Evolutionary conservation across 1,140 invertebrate species (phyloP).

Genomic region (Dendrolimus punctatus): DNA sequence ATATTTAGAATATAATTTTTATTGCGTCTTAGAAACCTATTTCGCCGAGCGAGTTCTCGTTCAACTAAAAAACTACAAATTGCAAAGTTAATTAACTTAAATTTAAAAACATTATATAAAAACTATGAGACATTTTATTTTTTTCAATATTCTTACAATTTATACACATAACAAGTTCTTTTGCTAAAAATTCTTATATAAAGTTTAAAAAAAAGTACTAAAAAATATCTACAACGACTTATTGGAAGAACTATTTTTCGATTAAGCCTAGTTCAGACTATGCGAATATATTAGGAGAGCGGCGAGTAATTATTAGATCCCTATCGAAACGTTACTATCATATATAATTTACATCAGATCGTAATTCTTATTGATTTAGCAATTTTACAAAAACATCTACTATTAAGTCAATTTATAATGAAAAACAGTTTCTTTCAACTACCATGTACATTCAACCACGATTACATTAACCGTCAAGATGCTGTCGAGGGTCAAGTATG

Average conservation of each 20-base stretch:
- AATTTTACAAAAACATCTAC: too few species aligned
- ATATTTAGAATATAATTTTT: slow-evolving; percentile 60
- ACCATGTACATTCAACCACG: too few species aligned
- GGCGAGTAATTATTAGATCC: too few species aligned
- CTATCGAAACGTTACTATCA: too few species aligned
- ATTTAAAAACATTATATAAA: slow-evolving; percentile 12
- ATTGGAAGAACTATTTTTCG: slow-evolving; percentile 45
- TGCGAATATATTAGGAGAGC: too few species aligned
- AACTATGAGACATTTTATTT: slow-evolving; percentile 60
- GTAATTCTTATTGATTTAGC: too few species aligned
- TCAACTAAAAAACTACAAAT: slow-evolving; percentile 38
- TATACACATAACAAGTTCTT: slow-evolving; percentile 50
- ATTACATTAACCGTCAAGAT: too few species aligned
- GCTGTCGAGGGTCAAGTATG: too few species aligned
- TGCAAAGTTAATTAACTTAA: slow-evolving; percentile 22
- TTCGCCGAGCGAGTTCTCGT: slow-evolving; percentile 54
- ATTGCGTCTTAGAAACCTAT: slow-evolving; percentile 63
- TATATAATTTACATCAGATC: too few species aligned
- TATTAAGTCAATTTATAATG: too few species aligned
- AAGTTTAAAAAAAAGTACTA: slow-evolving; percentile 34
- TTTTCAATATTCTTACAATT: slow-evolving; percentile 51
- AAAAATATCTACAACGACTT: slow-evolving; percentile 52
- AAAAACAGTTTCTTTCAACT: too few species aligned
- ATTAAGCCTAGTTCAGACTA: slow-evolving; percentile 5
- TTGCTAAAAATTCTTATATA: slow-evolving; percentile 25